Evolutionary conservation across 1,140 invertebrate genomes (phyloP), one percentile per base, ranked within the genome.

Genomic region (Drosophila sp.): DNA sequence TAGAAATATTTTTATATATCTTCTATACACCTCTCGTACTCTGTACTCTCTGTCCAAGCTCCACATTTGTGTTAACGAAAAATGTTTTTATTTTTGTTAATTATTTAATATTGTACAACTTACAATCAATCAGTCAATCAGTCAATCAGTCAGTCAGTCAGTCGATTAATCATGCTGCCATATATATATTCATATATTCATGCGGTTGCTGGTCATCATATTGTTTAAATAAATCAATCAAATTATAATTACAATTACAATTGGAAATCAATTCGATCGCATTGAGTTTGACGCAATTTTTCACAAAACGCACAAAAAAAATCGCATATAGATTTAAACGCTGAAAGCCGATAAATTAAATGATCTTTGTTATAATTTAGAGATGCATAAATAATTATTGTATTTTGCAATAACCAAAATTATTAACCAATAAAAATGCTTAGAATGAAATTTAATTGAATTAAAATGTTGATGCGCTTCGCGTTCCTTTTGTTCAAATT

Each of bases 1-100:
- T n/a, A n/a, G n/a, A n/a, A n/a, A n/a, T n/a, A n/a, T n/a, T n/a
- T n/a, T n/a, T n/a, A 61, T 14, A 43, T 7, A 16, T 53, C 29
- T 46, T 51, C 18, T 69, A 61, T 61, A 48, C 27, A 64, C 14
- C 21, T 43, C 38, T 46, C 34, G 48, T 58, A 40, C 45, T 59
- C 41, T 46, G 54, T 61, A 53, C 38, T 59, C 56, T 62, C 27
- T 54, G 61, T 66, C 41, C 58, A 51, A 67, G 67, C 79, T 73
- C 67, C 74, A 78, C 67, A 78, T 78, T 81, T 91, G 80, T 91
- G 86, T 91, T 91, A 90, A 91, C 90, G 90, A 91, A 91, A 91
- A 91, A 91, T 91, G 90, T 91, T 91, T 91, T 91, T 81, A 90
- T 90, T 90, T 90, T 90, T 90, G 89, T 86, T 72, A 89, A 87